Evolutionary conservation across 2,888 invertebrate genomes (phyloP).

Genomic region (Salpingus planirostris): DNA sequence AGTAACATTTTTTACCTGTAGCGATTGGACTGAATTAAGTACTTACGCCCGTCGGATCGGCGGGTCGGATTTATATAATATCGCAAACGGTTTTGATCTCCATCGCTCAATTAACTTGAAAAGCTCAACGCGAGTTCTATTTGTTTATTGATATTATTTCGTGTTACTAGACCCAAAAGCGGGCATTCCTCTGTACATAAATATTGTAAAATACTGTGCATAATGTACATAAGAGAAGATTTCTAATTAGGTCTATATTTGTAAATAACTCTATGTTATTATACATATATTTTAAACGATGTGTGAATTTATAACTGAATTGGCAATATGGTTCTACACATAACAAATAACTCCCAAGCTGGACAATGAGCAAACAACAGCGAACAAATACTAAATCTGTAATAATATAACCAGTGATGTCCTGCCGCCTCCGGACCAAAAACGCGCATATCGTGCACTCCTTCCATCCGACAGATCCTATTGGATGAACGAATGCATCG

Average conservation of each 20-base stretch:
- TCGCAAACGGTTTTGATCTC: constrained; percentile 32
- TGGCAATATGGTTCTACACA: constrained; percentile 37
- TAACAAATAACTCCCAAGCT: constrained; percentile 28
- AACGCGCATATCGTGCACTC: too few relatives aligned
- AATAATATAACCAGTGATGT: too few relatives aligned
- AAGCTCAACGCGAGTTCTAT: constrained; percentile 23
- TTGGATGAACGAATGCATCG: too few relatives aligned
- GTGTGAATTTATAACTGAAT: constrained; percentile 38
- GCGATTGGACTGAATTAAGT: constrained; percentile 18
- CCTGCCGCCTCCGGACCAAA: too few relatives aligned
- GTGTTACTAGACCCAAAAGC: constrained; percentile 30
- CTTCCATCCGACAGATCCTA: not conserved
- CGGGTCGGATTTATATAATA: constrained; percentile 14
- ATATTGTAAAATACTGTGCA: constrained; percentile 34
- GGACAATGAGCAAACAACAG: constrained; percentile 9
- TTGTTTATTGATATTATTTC: constrained; percentile 26
- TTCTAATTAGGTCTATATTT: constrained; percentile 37
- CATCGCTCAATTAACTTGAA: constrained; percentile 34
- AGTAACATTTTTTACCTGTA: constrained; percentile 13
- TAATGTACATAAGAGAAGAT: constrained; percentile 40
- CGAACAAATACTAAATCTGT: too few relatives aligned
- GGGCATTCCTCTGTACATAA: constrained; percentile 39
- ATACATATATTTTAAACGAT: constrained; percentile 37
- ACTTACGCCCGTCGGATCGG: too few relatives aligned
- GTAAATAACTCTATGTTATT: constrained; percentile 30